Conservation (phyloP, 2,888 invertebrate genomes). For the Lasiommata megera region DNA sequence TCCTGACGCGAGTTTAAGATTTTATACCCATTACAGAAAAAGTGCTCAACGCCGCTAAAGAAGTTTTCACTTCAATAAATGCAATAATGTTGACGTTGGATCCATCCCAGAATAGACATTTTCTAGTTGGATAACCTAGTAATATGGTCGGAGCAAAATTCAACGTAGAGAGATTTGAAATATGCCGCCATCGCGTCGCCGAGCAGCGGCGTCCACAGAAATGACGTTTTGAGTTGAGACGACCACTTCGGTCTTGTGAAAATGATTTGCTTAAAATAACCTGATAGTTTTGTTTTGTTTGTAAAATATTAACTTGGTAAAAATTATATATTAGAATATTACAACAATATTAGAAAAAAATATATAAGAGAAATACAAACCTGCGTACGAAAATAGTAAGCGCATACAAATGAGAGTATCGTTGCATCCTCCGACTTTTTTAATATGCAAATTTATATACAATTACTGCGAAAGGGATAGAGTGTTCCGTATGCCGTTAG, state of each 20-base stretch:
- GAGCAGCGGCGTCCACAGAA: background rate
- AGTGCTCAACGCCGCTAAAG: too few relatives aligned
- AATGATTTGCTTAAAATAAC: background rate
- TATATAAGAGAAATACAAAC: background rate
- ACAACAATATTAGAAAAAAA: too few relatives aligned
- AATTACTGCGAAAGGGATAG: constrained; percentile 24
- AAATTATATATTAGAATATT: too few relatives aligned
- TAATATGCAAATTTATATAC: constrained; percentile 28
- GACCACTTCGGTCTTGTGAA: background rate
- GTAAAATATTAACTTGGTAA: too few relatives aligned
- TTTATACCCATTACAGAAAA: too few relatives aligned
- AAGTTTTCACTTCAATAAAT: too few relatives aligned
- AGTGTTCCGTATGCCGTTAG: background rate
- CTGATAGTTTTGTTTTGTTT: background rate
- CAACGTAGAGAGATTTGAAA: constrained; percentile 10
- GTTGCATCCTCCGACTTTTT: constrained; percentile 21
- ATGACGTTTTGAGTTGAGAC: constrained; percentile 1
- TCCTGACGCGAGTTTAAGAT: too few relatives aligned
- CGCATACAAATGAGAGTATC: constrained; percentile 20
- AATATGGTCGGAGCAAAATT: constrained; percentile 7
- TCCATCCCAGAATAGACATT: background rate
- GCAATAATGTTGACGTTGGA: too few relatives aligned
- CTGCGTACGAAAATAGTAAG: background rate
- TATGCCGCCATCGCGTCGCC: background rate
- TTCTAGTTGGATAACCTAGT: background rate